Evolutionary conservation across 2,888 invertebrate species (phyloP).

Genomic region (Rotaria socialis): DNA sequence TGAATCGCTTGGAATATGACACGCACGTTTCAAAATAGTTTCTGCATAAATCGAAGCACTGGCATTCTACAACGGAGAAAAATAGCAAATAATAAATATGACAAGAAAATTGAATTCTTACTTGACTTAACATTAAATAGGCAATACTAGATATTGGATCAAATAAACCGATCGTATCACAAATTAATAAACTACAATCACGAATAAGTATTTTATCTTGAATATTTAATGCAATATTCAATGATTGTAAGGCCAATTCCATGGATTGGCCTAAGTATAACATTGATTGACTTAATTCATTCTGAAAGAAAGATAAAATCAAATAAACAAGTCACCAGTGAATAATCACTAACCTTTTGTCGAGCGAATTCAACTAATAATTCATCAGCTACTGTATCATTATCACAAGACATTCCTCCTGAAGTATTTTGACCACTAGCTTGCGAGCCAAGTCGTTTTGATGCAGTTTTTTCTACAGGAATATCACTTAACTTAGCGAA

Average conservation of each 20-base stretch:
- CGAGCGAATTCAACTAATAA: not conserved
- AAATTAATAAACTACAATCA: not conserved
- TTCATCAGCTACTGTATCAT: not conserved
- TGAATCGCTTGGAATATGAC: not conserved
- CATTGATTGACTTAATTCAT: not conserved
- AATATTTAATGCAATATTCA: not conserved
- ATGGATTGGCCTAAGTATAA: not conserved
- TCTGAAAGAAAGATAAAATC: not conserved
- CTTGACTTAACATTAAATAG: slow-evolving; percentile 33
- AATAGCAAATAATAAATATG: not conserved
- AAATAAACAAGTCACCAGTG: not conserved
- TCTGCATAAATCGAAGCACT: not conserved
- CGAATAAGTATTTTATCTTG: slow-evolving; percentile 36
- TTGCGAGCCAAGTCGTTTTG: not conserved
- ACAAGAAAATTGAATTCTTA: not conserved
- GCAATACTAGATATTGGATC: slow-evolving; percentile 2
- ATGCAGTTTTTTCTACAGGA: not conserved
- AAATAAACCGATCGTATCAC: not conserved
- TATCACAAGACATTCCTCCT: not conserved
- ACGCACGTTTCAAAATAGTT: not conserved
- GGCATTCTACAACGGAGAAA: not conserved
- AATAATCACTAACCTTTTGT: not conserved
- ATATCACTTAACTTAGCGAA: not conserved
- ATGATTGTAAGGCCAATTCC: not conserved
- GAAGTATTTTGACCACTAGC: not conserved